Evolutionary conservation across 1,140 invertebrate species (phyloP).

Genomic region (Zeugodacus cucurbitae): DNA sequence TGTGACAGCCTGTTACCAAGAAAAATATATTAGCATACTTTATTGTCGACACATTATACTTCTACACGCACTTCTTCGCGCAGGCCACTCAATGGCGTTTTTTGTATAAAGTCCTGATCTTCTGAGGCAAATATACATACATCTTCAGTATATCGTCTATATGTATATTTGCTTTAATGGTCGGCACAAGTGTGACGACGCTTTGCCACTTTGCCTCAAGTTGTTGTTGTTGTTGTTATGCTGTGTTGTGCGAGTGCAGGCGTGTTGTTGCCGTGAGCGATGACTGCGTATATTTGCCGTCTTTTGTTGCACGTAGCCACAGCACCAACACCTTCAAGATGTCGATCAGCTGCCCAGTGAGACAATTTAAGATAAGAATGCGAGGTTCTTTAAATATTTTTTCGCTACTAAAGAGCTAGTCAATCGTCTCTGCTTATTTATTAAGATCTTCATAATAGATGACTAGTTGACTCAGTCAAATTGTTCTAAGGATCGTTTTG

Average conservation of each 20-base stretch:
- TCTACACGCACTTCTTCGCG: constrained; percentile 13
- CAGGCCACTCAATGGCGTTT: not conserved
- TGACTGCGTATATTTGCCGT: constrained; percentile 14
- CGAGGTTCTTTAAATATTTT: too few relatives aligned
- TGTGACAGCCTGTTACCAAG: not conserved
- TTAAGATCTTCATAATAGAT: too few relatives aligned
- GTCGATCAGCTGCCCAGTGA: not conserved
- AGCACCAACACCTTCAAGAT: not conserved
- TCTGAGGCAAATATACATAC: not conserved
- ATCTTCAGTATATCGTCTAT: too few relatives aligned
- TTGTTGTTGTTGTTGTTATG: not conserved
- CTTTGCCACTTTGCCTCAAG: constrained; percentile 23
- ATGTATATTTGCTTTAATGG: not conserved
- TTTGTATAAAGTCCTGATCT: not conserved
- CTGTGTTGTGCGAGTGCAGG: not conserved
- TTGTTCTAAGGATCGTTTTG: too few relatives aligned
- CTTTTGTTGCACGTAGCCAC: not conserved
- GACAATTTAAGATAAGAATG: not conserved
- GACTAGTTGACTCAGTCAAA: too few relatives aligned
- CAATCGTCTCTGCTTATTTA: too few relatives aligned
- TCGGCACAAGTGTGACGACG: not conserved
- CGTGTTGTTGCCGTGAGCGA: not conserved
- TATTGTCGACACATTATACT: constrained; percentile 25
- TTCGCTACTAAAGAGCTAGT: too few relatives aligned
- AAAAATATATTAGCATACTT: constrained; percentile 40